These are phyloP conservation scores for Drosophila neonasuta DNA, from an alignment of 2,888 invertebrate species.

Conservation along the genomic window DNA sequence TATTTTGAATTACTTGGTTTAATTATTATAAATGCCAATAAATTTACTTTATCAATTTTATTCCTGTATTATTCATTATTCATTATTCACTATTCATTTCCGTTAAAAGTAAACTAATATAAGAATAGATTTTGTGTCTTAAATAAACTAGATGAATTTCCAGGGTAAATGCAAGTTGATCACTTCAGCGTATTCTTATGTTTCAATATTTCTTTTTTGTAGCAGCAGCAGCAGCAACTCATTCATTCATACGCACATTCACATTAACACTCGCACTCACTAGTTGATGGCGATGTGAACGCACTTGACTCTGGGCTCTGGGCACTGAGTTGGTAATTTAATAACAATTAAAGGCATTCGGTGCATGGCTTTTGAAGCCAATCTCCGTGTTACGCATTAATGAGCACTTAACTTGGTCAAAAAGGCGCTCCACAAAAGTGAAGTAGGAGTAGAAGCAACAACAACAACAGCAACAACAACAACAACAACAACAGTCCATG, in stretches of 20 bases:
- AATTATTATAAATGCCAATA: too few species aligned
- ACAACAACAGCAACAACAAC: too few species aligned
- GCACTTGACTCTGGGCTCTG: slow-evolving; percentile 43
- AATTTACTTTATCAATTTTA: too few species aligned
- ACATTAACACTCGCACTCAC: slow-evolving; percentile 27
- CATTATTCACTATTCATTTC: too few species aligned
- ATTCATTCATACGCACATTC: slow-evolving; percentile 22
- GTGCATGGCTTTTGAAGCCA: slow-evolving; percentile 77
- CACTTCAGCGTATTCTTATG: slow-evolving; percentile 3
- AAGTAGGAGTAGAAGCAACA: background rate
- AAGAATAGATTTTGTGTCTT: background rate
- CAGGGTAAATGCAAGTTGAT: background rate
- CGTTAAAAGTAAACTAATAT: too few species aligned
- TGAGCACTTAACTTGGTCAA: slow-evolving; percentile 81
- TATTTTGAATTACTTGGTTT: too few species aligned
- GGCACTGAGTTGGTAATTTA: slow-evolving; percentile 63
- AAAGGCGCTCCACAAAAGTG: slow-evolving; percentile 66
- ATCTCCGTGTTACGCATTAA: slow-evolving; percentile 80
- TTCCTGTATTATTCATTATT: too few species aligned
- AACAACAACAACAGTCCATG: too few species aligned
- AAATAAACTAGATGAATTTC: too few species aligned
- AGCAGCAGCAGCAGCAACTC: slow-evolving; percentile 25
- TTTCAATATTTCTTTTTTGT: slow-evolving; percentile 2
- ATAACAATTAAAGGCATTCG: slow-evolving; percentile 77
- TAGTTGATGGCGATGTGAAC: slow-evolving; percentile 47